Conservation (phyloP, 2,797 vertebrate genomes). For the Eospalax fontanierii region DNA sequence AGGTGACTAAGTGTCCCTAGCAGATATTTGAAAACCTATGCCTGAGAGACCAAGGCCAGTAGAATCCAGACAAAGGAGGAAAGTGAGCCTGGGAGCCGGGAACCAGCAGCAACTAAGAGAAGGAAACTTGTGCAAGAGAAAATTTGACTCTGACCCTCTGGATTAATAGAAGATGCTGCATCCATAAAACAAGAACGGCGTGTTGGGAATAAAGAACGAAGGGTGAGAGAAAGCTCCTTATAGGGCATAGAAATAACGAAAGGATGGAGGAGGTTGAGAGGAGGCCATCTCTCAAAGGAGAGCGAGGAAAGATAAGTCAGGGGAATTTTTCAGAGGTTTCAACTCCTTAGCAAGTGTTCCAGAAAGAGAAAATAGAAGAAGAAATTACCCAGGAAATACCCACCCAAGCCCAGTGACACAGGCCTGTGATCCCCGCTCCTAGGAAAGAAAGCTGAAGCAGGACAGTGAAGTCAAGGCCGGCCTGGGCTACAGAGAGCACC, state of each 20-base stretch:
- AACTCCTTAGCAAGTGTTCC: neutral
- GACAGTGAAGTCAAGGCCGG: neutral
- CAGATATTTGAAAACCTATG: neutral
- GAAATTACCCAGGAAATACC: too few relatives aligned
- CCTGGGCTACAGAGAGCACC: neutral
- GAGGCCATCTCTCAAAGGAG: neutral
- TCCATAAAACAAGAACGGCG: neutral
- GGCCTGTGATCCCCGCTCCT: neutral
- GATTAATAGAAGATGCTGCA: neutral
- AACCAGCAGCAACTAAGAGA: neutral
- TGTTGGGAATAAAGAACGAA: neutral
- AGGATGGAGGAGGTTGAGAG: too few relatives aligned
- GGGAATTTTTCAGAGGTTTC: neutral
- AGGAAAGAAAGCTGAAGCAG: neutral
- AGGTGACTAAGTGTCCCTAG: neutral
- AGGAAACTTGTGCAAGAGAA: neutral
- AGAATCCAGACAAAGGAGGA: neutral
- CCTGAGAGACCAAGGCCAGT: neutral
- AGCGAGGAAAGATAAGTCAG: neutral
- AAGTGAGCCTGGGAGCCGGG: accelerated
- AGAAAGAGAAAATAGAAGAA: neutral
- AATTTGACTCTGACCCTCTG: neutral
- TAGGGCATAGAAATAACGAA: neutral
- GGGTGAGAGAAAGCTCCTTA: accelerated
- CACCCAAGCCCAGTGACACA: neutral